A percentile compares a stretch with the other conserved stretches of the same genome.
Conservation (phyloP, 2,888 invertebrate species). For the Metopia argyrocephala region DNA sequence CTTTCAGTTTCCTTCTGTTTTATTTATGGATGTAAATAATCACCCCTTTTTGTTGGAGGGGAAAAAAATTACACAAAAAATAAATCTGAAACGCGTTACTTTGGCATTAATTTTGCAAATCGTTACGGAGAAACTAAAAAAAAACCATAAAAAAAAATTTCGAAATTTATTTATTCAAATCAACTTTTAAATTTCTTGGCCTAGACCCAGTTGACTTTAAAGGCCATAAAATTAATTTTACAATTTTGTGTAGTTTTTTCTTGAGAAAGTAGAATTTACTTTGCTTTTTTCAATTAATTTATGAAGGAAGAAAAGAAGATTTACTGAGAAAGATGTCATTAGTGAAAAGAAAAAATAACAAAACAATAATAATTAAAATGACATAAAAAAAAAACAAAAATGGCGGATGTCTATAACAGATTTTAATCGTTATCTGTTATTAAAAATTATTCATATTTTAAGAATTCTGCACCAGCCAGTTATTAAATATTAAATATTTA, state of each 20-base stretch:
- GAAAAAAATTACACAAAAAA: background rate
- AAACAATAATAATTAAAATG: background rate
- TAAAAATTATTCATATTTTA: too few species aligned
- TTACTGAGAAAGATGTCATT: background rate
- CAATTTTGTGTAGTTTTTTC: background rate
- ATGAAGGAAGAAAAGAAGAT: background rate
- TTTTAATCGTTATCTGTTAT: too few species aligned
- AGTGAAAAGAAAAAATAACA: background rate
- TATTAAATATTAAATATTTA: too few species aligned
- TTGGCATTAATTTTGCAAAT: slow-evolving; percentile 19
- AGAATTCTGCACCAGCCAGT: too few species aligned
- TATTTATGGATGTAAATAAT: background rate
- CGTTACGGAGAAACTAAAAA: slow-evolving; percentile 8
- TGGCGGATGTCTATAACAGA: too few species aligned
- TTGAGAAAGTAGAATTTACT: background rate
- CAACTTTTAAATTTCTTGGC: slow-evolving; percentile 24
- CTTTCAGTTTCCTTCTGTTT: background rate
- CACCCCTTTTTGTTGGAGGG: background rate
- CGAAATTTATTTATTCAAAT: slow-evolving; percentile 13
- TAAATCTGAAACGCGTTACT: slow-evolving; percentile 47
- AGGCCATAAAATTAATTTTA: background rate
- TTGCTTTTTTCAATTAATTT: background rate
- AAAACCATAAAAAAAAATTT: slow-evolving; percentile 14
- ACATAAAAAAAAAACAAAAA: too few species aligned
- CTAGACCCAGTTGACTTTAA: slow-evolving; percentile 13